Conservation (phyloP, 2,888 invertebrate species). For the Adineta ricciae region DNA sequence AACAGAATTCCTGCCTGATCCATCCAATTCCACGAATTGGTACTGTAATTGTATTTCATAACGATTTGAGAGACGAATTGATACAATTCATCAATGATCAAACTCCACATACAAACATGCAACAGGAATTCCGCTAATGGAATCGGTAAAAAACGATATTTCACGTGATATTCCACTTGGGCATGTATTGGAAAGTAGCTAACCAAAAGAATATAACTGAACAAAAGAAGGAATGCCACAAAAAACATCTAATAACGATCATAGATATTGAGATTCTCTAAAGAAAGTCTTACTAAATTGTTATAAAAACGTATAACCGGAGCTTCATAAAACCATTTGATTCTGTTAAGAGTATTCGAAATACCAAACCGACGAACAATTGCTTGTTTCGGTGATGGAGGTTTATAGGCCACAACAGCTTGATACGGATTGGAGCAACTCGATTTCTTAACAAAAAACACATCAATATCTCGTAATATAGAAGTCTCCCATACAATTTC, state of each 20-base stretch:
- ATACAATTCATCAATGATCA: background rate
- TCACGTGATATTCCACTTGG: background rate
- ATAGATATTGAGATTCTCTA: background rate
- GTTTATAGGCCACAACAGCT: background rate
- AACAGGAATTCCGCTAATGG: background rate
- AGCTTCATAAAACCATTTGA: background rate
- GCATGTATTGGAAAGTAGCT: background rate
- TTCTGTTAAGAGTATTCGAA: background rate
- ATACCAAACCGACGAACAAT: background rate
- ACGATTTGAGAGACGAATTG: background rate
- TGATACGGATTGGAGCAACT: background rate
- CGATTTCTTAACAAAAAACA: too few relatives aligned
- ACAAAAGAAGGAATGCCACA: background rate
- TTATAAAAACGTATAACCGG: background rate
- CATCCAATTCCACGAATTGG: background rate
- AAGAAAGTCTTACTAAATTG: background rate
- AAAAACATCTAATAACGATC: slow-evolving; percentile 1
- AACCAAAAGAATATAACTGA: background rate
- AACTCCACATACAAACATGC: background rate
- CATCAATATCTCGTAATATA: too few relatives aligned
- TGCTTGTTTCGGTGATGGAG: background rate
- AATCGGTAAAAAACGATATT: too few relatives aligned
- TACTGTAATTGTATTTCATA: background rate
- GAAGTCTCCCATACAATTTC: background rate
- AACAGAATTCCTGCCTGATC: background rate